phyloP scores from a whole-genome alignment of 1,140 invertebrate genomes.

The Tetragnatha versicolor region DNA sequence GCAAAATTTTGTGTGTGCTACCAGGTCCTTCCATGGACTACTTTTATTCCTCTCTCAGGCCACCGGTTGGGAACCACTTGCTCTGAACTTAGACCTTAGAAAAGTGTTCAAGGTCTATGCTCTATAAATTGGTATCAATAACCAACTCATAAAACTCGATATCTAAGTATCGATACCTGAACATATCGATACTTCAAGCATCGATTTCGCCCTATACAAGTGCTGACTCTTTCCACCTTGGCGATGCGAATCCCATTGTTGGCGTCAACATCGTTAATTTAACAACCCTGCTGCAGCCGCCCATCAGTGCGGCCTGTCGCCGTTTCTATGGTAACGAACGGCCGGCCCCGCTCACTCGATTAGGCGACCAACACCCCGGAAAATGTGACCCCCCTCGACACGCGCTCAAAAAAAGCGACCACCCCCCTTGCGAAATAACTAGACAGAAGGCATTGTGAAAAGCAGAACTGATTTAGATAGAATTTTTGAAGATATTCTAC shows the following conservation, averaged over 20 bases:
- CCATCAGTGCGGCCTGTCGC: conserved; percentile 44
- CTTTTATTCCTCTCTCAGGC: no score
- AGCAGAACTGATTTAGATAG: background rate
- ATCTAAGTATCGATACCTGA: no score
- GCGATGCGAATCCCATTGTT: conserved; percentile 30
- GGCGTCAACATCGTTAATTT: conserved; percentile 47
- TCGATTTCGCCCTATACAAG: no score
- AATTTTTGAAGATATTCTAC: background rate
- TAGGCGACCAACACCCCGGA: conserved; percentile 42
- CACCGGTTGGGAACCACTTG: no score
- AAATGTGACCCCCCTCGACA: conserved; percentile 39
- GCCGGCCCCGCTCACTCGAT: conserved; percentile 41
- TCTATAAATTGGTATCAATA: no score
- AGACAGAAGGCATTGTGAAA: background rate
- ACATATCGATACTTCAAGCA: no score
- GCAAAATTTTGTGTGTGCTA: no score
- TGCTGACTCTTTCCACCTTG: no score
- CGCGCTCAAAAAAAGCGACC: background rate
- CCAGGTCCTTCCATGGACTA: no score
- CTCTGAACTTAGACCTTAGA: no score
- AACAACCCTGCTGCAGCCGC: conserved; percentile 39
- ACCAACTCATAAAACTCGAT: no score
- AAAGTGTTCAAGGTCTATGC: no score
- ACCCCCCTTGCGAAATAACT: background rate
- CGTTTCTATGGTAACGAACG: conserved; percentile 50